Conservation (phyloP, 2,113 vertebrate genomes). For the Labeo rohita region DNA sequence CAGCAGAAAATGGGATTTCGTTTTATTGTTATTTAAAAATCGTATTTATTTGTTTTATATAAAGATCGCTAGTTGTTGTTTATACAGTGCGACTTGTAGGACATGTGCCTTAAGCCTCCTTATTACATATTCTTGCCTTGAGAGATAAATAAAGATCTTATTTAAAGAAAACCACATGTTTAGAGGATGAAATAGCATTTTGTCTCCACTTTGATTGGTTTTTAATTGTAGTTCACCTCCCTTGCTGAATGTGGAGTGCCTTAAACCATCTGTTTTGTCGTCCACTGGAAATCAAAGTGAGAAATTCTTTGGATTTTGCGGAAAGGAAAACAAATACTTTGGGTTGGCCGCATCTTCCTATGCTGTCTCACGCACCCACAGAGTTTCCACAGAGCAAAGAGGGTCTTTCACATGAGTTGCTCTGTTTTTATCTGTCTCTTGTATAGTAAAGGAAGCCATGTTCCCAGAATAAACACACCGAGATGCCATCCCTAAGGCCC, state of each 20-base stretch:
- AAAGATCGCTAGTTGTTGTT: background rate
- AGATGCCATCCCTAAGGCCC: background rate
- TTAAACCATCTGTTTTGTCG: slow-evolving; percentile 43
- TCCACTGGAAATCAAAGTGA: slow-evolving; percentile 49
- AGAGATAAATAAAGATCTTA: slow-evolving; percentile 13
- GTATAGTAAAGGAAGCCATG: slow-evolving; percentile 42
- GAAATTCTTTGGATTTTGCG: slow-evolving; percentile 53
- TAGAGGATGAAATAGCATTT: background rate
- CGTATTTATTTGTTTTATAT: background rate
- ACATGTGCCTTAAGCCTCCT: background rate
- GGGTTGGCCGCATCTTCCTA: slow-evolving; percentile 33
- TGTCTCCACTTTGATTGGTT: background rate
- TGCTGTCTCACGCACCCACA: slow-evolving; percentile 24
- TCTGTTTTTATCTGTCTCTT: slow-evolving; percentile 46
- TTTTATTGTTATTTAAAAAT: slow-evolving; percentile 27
- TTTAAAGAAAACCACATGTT: slow-evolving; percentile 24
- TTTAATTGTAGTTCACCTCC: slow-evolving; percentile 26
- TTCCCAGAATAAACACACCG: slow-evolving; percentile 42
- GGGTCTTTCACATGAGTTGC: slow-evolving; percentile 30
- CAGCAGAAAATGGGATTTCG: background rate
- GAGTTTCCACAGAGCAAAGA: slow-evolving; percentile 36
- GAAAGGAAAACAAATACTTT: slow-evolving; percentile 49
- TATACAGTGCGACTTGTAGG: background rate
- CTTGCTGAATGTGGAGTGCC: slow-evolving; percentile 7
- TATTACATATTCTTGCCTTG: background rate